A percentile compares a stretch with the other conserved stretches of the same genome.
These are phyloP conservation scores for Microctenopoma stevenorrisi DNA, from an alignment of 2,797 vertebrate genomes.

Conservation along the genomic window DNA sequence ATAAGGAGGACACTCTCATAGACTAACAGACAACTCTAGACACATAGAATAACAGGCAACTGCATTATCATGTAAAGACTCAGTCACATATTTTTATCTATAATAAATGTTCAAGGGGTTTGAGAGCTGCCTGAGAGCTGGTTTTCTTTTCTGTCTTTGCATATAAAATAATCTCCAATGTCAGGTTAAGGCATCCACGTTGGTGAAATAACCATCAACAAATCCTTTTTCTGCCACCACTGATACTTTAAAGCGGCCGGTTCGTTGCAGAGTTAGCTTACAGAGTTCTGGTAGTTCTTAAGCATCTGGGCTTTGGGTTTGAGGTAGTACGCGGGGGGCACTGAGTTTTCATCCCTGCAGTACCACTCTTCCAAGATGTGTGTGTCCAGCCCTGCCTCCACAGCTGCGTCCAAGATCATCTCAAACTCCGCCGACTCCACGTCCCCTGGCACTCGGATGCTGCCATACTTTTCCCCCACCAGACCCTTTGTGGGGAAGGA, in stretches of 20 bases:
- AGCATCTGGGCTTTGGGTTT: conserved; percentile 93
- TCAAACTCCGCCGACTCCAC: conserved; percentile 98
- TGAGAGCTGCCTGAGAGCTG: conserved; percentile 10
- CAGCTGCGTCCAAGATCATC: conserved; percentile 96
- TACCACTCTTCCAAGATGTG: conserved; percentile 97
- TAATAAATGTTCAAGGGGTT: conserved; percentile 8
- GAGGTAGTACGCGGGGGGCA: conserved; percentile 98
- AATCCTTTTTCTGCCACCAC: background rate
- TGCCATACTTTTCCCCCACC: conserved; percentile 97
- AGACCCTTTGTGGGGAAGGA: conserved; percentile 87
- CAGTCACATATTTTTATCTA: background rate
- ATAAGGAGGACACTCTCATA: conserved; percentile 14
- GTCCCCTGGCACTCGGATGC: conserved; percentile 95
- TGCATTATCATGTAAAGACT: background rate
- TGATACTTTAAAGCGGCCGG: background rate
- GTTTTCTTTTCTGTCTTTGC: conserved; percentile 24
- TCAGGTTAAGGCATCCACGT: background rate
- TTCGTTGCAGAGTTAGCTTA: conserved; percentile 65
- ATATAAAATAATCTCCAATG: conserved; percentile 26
- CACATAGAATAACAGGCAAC: background rate
- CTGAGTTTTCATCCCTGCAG: conserved; percentile 97
- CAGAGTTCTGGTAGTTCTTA: conserved; percentile 91
- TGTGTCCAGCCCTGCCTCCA: conserved; percentile 94
- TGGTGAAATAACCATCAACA: background rate
- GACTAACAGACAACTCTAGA: too few relatives aligned